These are phyloP conservation scores for Exephanes ischioxanthus DNA, from an alignment of 2,888 invertebrate species.

Conservation along the genomic window DNA sequence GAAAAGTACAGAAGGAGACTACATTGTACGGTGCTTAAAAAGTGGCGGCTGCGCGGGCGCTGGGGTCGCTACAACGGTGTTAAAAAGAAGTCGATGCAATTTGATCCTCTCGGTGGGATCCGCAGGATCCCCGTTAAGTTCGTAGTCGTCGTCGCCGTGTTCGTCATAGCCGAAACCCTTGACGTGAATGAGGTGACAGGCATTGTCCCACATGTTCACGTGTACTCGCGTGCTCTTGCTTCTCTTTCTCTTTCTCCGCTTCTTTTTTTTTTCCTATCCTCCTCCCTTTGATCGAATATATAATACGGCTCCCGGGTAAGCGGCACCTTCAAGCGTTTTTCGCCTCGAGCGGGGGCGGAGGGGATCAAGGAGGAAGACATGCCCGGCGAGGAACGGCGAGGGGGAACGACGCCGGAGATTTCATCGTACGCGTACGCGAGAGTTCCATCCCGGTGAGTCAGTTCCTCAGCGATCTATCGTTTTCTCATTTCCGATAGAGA, in stretches of 20 bases:
- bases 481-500: slow-evolving; percentile 65
- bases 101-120: slow-evolving; percentile 76
- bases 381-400: slow-evolving; percentile 35
- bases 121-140: slow-evolving; percentile 70
- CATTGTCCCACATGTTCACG: slow-evolving; percentile 76
- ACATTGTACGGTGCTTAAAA: slow-evolving; percentile 41
- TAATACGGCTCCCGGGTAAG: slow-evolving; percentile 73
- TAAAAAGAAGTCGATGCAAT: slow-evolving; percentile 82
- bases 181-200: slow-evolving; percentile 80
- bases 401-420: slow-evolving; percentile 47
- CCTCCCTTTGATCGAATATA: slow-evolving; percentile 75
- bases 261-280: not conserved
- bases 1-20: slow-evolving; percentile 48
- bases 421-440: slow-evolving; percentile 66
- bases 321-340: slow-evolving; percentile 75
- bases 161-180: slow-evolving; percentile 72
- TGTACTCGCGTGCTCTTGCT: slow-evolving; percentile 71
- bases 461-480: slow-evolving; percentile 69
- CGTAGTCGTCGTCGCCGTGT: slow-evolving; percentile 42
- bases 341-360: slow-evolving; percentile 29
- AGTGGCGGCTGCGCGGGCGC: slow-evolving; percentile 38
- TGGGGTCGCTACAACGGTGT: slow-evolving; percentile 51
- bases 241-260: slow-evolving; percentile 46
- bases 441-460: slow-evolving; percentile 79
- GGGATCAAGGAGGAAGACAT: slow-evolving; percentile 54